phyloP scores from a whole-genome alignment of 2,888 invertebrate genomes.

The Stenchaetothrips biformis region DNA sequence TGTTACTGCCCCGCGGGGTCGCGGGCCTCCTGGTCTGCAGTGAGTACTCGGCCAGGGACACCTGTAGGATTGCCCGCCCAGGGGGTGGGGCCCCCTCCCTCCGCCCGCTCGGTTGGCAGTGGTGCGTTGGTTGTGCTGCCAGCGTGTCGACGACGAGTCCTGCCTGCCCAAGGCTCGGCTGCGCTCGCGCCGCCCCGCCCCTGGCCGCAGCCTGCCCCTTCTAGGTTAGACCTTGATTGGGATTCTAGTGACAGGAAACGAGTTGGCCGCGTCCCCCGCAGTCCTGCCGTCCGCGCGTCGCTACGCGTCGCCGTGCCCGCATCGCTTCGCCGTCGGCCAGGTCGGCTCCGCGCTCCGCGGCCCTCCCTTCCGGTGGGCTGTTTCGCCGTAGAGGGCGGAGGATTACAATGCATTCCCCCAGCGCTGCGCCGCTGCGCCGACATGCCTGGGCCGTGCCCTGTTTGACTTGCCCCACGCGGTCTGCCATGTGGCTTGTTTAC shows the following conservation, averaged over 20 bases:
- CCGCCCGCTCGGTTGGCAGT: background rate
- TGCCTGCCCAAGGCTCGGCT: no score
- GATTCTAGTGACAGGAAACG: background rate
- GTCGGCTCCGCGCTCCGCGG: no score
- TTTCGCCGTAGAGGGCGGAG: no score
- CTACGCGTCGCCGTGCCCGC: no score
- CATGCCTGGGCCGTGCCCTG: no score
- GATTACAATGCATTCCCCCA: no score
- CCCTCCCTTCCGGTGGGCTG: no score
- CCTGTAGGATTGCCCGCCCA: slow-evolving; percentile 50
- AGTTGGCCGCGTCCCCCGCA: background rate
- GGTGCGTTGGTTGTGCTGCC: background rate
- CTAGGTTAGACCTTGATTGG: background rate
- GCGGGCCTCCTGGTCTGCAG: slow-evolving; percentile 35
- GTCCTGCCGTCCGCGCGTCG: background rate
- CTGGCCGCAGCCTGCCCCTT: background rate
- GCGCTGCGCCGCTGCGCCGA: no score
- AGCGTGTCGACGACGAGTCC: background rate
- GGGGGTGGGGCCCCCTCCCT: slow-evolving; percentile 30
- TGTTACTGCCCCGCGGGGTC: background rate
- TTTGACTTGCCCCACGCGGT: no score
- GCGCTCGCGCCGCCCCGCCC: background rate
- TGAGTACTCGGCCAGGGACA: slow-evolving; percentile 47
- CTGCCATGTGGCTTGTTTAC: no score
- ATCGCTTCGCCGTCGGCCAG: no score